phyloP scores from a whole-genome alignment of 2,888 invertebrate species.

The Amphipoea oculea region DNA sequence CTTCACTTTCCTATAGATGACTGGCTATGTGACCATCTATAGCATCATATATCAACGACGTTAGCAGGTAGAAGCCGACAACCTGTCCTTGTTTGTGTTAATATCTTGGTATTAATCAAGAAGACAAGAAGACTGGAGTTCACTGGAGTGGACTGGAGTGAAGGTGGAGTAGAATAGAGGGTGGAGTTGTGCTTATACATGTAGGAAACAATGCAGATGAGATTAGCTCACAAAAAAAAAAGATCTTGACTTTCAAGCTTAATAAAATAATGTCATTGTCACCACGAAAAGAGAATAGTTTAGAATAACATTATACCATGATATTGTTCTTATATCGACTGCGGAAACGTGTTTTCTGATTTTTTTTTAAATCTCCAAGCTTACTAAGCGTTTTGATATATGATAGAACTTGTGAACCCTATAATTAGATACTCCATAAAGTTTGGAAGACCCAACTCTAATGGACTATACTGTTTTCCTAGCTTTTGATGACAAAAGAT shows the following conservation, averaged over 20 bases:
- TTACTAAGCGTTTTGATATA: too few species aligned
- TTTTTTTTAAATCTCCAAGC: neutral
- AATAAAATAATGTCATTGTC: conserved; percentile 15
- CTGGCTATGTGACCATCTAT: neutral
- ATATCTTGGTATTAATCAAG: neutral
- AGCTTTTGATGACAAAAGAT: neutral
- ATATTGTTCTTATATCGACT: neutral
- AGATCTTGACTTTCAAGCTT: conserved; percentile 20
- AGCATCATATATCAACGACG: neutral
- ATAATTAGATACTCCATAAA: neutral
- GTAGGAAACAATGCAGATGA: neutral
- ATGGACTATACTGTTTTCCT: neutral
- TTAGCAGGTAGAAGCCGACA: neutral
- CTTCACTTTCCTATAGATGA: too few species aligned
- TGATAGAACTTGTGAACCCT: neutral
- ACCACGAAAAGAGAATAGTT: neutral
- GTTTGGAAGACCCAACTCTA: neutral
- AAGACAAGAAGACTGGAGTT: neutral
- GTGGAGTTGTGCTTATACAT: neutral
- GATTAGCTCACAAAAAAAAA: neutral
- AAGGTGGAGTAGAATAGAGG: too few species aligned
- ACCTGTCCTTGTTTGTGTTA: too few species aligned
- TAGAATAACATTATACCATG: neutral
- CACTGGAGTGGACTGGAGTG: too few species aligned
- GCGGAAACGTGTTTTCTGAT: neutral